Base-by-base conservation (phyloP, 2,888 invertebrate genomes). In the Drosophila planitibia region DNA sequence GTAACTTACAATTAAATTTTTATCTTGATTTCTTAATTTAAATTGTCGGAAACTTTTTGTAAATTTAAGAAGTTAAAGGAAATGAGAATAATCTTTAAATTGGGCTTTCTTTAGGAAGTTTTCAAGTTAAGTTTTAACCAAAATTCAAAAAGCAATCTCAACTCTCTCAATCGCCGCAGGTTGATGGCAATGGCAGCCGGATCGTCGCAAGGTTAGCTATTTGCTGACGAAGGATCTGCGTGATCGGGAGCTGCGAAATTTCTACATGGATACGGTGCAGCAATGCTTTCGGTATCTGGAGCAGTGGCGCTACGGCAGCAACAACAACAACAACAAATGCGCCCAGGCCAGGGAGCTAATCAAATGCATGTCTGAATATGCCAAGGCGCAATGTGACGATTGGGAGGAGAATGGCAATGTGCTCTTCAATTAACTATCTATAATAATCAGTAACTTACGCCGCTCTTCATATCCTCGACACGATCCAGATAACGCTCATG, bases 321-420 rank as follows among this genome's bases (percentile, higher is more conserved):
- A 35, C 33, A 41, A 41, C n/a, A 41, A n/a, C 14, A 95, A 95
- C 76, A 32, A 44, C 47, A 95, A 95, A 77, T 97, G 97, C 84
- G 94, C 94, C 59, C 96, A 95, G 88, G 95, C 96, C 1, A 51
- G 78, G 7, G 81, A 79, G 52, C 64, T 79, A 2, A 55, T 96
- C 62, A 94, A 94, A 75, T 97, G 97, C 85, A 93, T 97, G 83
- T 95, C 95, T 0, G 96, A 96, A 74, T 96, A 96, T 85, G 96
- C 96, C n/a, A 94, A 95, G 89, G 94, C 95, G 4, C 96, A 96
- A 90, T 97, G 97, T 85, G 96, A 96, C 28, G 97, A 97, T 86
- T 97, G 96, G 96, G 95, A 95, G 65, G 94, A 95, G 72, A 93
- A 93, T 41, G 93, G 93, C 28, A 87, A 68, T 67, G 75, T 94